phyloP scores from a whole-genome alignment of 1,140 invertebrate genomes.

The Cydia strobilella region DNA sequence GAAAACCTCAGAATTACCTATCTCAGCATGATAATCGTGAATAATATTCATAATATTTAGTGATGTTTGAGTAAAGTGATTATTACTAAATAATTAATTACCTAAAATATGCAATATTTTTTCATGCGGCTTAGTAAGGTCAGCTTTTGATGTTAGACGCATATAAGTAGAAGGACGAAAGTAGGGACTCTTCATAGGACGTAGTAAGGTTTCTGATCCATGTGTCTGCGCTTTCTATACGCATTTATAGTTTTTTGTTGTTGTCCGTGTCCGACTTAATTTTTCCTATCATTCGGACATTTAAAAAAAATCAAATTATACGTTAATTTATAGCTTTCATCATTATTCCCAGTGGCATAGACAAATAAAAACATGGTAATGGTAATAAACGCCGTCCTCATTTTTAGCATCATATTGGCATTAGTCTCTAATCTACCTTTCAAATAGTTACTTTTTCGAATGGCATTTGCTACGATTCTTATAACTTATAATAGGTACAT shows the following conservation, averaged over 20 bases:
- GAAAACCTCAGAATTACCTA: too few relatives aligned
- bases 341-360: not conserved
- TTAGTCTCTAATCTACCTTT: not conserved
- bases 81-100: conserved; percentile 37
- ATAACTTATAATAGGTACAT: conserved; percentile 17
- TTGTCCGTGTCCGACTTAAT: too few relatives aligned
- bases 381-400: conserved; percentile 24
- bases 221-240: not conserved
- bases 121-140: conserved; percentile 54
- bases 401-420: conserved; percentile 26
- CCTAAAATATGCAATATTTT: conserved; percentile 65
- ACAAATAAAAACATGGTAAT: conserved; percentile 7
- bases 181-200: conserved; percentile 44
- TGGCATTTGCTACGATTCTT: conserved; percentile 20
- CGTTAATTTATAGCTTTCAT: not conserved
- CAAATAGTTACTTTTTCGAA: conserved; percentile 9
- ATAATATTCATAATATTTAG: not conserved
- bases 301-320: not conserved
- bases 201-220: conserved; percentile 8
- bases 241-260: too few relatives aligned
- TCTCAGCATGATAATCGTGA: not conserved
- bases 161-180: conserved; percentile 35
- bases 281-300: not conserved
- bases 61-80: conserved; percentile 32
- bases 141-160: conserved; percentile 69